These are phyloP conservation scores for Sylvia atricapilla DNA, from an alignment of 2,113 vertebrate species.

Conservation along the genomic window DNA sequence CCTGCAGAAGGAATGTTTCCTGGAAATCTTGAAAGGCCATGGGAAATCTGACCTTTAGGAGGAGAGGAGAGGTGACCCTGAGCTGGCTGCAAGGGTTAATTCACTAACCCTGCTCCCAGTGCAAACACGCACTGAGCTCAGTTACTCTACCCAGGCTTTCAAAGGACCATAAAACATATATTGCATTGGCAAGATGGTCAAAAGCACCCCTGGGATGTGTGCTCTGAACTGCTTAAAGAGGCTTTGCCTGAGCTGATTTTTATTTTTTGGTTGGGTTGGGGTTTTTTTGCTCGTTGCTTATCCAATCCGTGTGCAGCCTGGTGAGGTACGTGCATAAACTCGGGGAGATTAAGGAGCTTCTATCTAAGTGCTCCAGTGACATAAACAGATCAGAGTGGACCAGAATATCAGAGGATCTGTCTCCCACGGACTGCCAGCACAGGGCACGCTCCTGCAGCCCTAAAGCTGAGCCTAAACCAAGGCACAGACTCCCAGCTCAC, in stretches of 20 bases:
- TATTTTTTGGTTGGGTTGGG: not conserved
- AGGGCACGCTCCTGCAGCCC: not conserved
- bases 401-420: not conserved
- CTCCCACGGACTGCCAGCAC: not conserved
- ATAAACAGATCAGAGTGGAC: not conserved
- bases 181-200: conserved; percentile 7
- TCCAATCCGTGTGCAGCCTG: not conserved
- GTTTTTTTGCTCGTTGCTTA: not conserved
- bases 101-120: not conserved
- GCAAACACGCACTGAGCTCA: not conserved
- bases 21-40: not conserved
- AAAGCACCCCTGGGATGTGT: conserved; percentile 6
- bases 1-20: not conserved
- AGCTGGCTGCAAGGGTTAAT: conserved; percentile 10
- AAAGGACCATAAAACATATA: conserved; percentile 36
- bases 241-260: not conserved
- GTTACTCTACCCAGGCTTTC: not conserved
- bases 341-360: not conserved
- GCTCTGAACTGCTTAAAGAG: not conserved
- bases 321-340: not conserved
- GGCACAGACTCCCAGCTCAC: accelerated
- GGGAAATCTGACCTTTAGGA: not conserved
- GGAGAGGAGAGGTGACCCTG: not conserved
- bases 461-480: not conserved
- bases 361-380: not conserved